A percentile compares a stretch with the other conserved stretches of the same genome.
These are phyloP conservation scores for Acridotheres tristis DNA, from an alignment of 2,797 vertebrate species.

Conservation along the genomic window DNA sequence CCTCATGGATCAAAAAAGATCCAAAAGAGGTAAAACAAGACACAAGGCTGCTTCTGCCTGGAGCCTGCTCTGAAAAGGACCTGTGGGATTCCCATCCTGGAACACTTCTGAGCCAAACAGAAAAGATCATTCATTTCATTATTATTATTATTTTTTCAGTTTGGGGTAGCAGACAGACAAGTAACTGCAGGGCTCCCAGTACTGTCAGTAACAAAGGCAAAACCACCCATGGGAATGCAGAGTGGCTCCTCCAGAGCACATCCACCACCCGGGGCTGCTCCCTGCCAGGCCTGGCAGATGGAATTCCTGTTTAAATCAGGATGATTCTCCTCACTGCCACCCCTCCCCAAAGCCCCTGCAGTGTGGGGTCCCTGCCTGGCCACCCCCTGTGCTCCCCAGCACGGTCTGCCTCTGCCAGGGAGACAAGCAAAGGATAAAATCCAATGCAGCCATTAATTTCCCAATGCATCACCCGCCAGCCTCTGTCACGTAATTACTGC, in stretches of 20 bases:
- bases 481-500: conserved; percentile 22
- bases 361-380: background rate
- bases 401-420: background rate
- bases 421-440: conserved; percentile 8
- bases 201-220: background rate
- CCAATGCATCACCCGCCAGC: background rate
- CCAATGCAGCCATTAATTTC: conserved; percentile 8
- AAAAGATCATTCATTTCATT: background rate
- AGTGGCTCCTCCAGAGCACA: accelerated
- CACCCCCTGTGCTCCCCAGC: background rate
- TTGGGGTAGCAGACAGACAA: background rate
- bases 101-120: background rate
- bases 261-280: background rate
- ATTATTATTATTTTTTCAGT: background rate
- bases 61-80: background rate
- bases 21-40: background rate
- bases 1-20: background rate
- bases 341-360: accelerated
- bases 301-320: background rate
- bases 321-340: background rate
- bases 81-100: background rate
- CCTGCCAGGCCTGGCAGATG: accelerated
- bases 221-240: accelerated
- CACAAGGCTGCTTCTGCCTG: background rate
- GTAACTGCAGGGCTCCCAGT: background rate